Evolutionary conservation across 2,888 invertebrate genomes (phyloP).

Genomic region (Leucophenga montana): DNA sequence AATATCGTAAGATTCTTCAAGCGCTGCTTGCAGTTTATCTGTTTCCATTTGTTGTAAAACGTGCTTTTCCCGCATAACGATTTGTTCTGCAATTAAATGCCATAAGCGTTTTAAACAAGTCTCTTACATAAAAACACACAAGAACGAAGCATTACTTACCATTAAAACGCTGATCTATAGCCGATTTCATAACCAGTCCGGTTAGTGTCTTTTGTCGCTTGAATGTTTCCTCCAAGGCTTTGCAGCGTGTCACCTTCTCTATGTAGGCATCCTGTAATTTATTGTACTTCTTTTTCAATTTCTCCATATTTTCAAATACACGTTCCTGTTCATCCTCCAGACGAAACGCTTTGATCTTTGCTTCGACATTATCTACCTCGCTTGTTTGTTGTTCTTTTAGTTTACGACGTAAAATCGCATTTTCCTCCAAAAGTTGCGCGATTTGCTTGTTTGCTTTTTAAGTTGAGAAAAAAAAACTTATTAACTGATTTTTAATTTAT

Average conservation of each 20-base stretch:
- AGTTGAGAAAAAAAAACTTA: neutral
- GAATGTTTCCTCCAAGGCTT: constrained; percentile 66
- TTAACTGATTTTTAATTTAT: neutral
- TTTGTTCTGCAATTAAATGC: constrained; percentile 48
- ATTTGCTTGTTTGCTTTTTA: constrained; percentile 57
- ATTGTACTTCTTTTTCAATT: constrained; percentile 66
- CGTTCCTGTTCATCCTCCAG: constrained; percentile 67
- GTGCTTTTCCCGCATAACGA: constrained; percentile 45
- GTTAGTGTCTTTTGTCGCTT: constrained; percentile 64
- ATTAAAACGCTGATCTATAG: constrained; percentile 52
- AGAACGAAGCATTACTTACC: constrained; percentile 34
- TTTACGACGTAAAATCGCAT: constrained; percentile 57
- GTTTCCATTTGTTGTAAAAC: constrained; percentile 39
- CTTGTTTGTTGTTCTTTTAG: constrained; percentile 55
- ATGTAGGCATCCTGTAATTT: constrained; percentile 64
- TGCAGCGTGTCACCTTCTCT: constrained; percentile 65
- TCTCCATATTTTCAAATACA: constrained; percentile 60
- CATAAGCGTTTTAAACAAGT: neutral
- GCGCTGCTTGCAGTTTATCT: constrained; percentile 55
- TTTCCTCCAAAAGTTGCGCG: constrained; percentile 61
- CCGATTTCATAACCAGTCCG: constrained; percentile 68
- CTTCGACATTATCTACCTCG: constrained; percentile 59
- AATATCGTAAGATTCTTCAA: constrained; percentile 68
- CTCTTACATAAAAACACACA: too few species aligned
- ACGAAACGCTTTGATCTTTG: constrained; percentile 56